These are phyloP conservation scores for Leptothorax acervorum DNA, from an alignment of 2,888 invertebrate genomes.

Conservation along the genomic window DNA sequence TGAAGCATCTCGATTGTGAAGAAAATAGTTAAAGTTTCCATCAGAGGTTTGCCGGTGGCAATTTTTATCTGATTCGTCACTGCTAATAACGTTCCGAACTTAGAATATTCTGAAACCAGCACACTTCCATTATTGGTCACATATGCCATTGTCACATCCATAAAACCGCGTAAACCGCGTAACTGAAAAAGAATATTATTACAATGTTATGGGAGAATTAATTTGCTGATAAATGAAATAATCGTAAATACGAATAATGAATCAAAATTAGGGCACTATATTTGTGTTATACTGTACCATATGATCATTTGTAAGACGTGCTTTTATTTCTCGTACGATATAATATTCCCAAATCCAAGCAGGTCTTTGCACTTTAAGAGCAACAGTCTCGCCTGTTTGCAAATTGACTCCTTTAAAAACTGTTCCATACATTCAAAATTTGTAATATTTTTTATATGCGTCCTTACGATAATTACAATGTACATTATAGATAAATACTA, in stretches of 20 bases:
- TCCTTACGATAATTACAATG: no score
- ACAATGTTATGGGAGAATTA: neutral
- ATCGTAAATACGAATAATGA: neutral
- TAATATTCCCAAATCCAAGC: slow-evolving; percentile 98
- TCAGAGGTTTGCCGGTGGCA: slow-evolving; percentile 90
- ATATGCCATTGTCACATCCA: slow-evolving; percentile 92
- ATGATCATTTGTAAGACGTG: slow-evolving; percentile 88
- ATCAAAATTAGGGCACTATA: neutral
- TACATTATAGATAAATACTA: no score
- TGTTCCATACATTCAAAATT: slow-evolving; percentile 93
- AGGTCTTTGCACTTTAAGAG: slow-evolving; percentile 94
- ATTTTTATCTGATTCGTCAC: slow-evolving; percentile 91
- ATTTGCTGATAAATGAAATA: neutral
- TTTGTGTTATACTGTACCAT: slow-evolving; percentile 77
- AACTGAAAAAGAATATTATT: slow-evolving; percentile 86
- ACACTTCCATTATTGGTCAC: slow-evolving; percentile 93
- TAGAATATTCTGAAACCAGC: slow-evolving; percentile 92
- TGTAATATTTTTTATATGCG: no score
- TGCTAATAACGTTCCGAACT: slow-evolving; percentile 93
- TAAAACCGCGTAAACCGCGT: slow-evolving; percentile 90
- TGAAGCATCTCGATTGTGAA: slow-evolving; percentile 94
- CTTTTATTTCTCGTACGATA: slow-evolving; percentile 94
- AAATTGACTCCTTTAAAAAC: slow-evolving; percentile 90
- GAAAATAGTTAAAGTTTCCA: slow-evolving; percentile 91
- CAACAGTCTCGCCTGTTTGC: slow-evolving; percentile 88